Base-by-base conservation (phyloP, 2,888 invertebrate species). In the Dynastes hyllus region DNA sequence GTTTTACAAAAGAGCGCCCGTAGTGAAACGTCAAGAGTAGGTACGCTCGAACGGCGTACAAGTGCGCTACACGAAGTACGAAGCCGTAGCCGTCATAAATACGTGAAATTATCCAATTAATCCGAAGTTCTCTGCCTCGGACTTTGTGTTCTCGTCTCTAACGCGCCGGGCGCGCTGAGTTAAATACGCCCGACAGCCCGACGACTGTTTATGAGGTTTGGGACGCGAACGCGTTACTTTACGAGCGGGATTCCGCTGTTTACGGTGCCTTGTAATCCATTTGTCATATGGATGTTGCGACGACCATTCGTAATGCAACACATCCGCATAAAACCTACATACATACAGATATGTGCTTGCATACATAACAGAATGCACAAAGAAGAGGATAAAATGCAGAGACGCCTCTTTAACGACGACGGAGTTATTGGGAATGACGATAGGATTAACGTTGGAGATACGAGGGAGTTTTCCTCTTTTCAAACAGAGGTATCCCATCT, bases 231-330 rank as follows among this genome's bases (percentile, higher is more conserved):
- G 65, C 69, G 78, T 77, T 80, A 78, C 77, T 83, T 82, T 83
- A 82, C 81, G 77, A 81, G 80, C 80, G 79, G 79, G 80, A 81
- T 81, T 81, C 71, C 77, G 70, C 78, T 81, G 82, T 83, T 83
- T 83, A 82, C 81, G 78, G 79, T 79, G 75, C 66, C 81, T 81
- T 82, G 83, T 82, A 81, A 79, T 80, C 78, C 81, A 81, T 81
- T 81, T 82, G 82, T 83, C 83, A 81, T 82, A 83, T 80, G 78
- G 80, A 77, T 66, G 83, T 82, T 82, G 81, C 82, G 82, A 83
- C 79, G 81, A 81, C 80, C 76, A 40, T 65, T 76, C 51, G 50
- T 76, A 76, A 76, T 65, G 53, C 65, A n/a, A 65, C 66, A 65
- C 45, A 58, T 13, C 29, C 27, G 50, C 22, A 27, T 73, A 45